Conservation (phyloP, 2,888 invertebrate species). For the Hesperia comma region DNA sequence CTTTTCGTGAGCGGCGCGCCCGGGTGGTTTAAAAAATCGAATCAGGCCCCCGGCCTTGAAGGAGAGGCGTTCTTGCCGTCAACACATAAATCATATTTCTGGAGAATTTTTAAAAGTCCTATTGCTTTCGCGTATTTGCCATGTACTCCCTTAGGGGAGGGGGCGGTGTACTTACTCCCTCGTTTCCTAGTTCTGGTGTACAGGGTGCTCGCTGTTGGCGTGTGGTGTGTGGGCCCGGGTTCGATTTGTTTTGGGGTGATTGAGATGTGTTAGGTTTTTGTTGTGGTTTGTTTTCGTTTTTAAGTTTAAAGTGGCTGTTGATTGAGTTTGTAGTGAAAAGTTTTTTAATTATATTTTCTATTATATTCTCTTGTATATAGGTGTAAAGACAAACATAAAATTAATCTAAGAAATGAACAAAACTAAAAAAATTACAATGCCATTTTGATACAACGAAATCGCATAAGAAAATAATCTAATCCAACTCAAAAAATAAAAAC, state of each 20-base stretch:
- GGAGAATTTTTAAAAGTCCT: slow-evolving; percentile 85
- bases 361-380: no score
- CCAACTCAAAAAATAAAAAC: background rate
- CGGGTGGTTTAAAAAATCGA: slow-evolving; percentile 82
- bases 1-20: slow-evolving; percentile 41
- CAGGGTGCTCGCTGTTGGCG: slow-evolving; percentile 56
- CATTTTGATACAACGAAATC: background rate
- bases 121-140: slow-evolving; percentile 85
- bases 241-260: background rate
- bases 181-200: slow-evolving; percentile 81
- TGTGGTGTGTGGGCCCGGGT: slow-evolving; percentile 46
- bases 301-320: no score
- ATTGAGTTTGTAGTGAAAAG: no score
- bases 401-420: no score
- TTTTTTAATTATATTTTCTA: no score
- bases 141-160: slow-evolving; percentile 76
- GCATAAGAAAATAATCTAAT: no score
- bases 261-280: background rate
- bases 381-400: no score
- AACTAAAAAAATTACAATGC: background rate
- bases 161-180: slow-evolving; percentile 82
- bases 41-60: slow-evolving; percentile 81
- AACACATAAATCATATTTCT: slow-evolving; percentile 85
- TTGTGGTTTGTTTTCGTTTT: no score
- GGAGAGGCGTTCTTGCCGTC: slow-evolving; percentile 77